These are phyloP conservation scores for Chrysolina haemoptera DNA, from an alignment of 2,888 invertebrate genomes.

Conservation along the genomic window DNA sequence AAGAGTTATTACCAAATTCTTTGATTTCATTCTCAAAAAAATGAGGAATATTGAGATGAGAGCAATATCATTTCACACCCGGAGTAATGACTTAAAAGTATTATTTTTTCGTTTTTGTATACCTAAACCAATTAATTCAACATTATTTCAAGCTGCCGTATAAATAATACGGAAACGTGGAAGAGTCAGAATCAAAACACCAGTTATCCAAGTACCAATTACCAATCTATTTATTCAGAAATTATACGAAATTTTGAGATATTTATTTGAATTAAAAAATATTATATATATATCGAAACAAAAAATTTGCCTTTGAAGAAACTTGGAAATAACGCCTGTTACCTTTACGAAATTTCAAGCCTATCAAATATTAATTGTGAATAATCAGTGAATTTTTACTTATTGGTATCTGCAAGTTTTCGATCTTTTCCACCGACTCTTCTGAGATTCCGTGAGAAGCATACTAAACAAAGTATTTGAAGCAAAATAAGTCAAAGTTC, in stretches of 20 bases:
- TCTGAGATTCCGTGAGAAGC: neutral
- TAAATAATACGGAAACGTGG: slow-evolving; percentile 2
- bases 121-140: slow-evolving; percentile 39
- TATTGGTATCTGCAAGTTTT: neutral
- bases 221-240: neutral
- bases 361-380: too few species aligned
- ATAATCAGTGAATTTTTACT: too few species aligned
- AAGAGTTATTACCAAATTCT: too few species aligned
- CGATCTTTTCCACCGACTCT: neutral
- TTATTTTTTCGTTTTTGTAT: slow-evolving; percentile 26
- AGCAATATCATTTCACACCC: neutral
- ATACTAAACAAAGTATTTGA: slow-evolving; percentile 1
- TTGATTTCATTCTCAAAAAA: neutral
- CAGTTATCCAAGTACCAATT: neutral
- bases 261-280: too few species aligned
- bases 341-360: too few species aligned
- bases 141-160: slow-evolving; percentile 27
- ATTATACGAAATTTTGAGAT: neutral
- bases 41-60: neutral
- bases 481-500: slow-evolving; percentile 15
- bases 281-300: too few species aligned
- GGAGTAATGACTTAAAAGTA: slow-evolving; percentile 15
- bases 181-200: neutral
- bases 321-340: too few species aligned
- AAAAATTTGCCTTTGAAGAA: too few species aligned